Evolutionary conservation across 2,888 invertebrate genomes (phyloP).

Genomic region (Melikaiella ostensackeni): DNA sequence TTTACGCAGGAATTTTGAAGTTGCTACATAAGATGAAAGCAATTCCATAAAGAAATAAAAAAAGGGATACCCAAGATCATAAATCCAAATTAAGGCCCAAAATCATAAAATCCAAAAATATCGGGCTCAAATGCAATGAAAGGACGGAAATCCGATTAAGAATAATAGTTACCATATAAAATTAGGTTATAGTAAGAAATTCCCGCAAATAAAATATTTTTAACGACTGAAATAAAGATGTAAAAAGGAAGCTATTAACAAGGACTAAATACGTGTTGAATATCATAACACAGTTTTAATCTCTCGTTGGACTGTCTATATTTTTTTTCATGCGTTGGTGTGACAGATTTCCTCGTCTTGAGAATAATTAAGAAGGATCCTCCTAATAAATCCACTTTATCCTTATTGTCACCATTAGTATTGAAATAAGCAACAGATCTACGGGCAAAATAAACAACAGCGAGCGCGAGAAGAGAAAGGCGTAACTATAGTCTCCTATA

Average conservation of each 20-base stretch:
- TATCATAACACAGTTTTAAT: conserved; percentile 31
- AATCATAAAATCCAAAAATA: no score
- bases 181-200: not conserved
- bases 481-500: conserved; percentile 2
- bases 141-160: no score
- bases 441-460: conserved; percentile 28
- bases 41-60: no score
- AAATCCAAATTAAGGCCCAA: no score
- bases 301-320: not conserved
- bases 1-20: not conserved
- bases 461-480: conserved; percentile 33
- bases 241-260: conserved; percentile 31
- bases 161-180: no score
- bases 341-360: not conserved
- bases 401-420: conserved; percentile 26
- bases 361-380: conserved; percentile 34
- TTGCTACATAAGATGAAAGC: not conserved
- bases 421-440: conserved; percentile 23
- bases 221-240: not conserved
- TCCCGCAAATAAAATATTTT: conserved; percentile 15
- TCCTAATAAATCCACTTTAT: conserved; percentile 26
- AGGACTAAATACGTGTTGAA: conserved; percentile 34
- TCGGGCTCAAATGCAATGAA: no score
- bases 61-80: no score
- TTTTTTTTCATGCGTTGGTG: not conserved